Conservation (phyloP, 2,888 invertebrate genomes). For the Tiphia femorata region DNA sequence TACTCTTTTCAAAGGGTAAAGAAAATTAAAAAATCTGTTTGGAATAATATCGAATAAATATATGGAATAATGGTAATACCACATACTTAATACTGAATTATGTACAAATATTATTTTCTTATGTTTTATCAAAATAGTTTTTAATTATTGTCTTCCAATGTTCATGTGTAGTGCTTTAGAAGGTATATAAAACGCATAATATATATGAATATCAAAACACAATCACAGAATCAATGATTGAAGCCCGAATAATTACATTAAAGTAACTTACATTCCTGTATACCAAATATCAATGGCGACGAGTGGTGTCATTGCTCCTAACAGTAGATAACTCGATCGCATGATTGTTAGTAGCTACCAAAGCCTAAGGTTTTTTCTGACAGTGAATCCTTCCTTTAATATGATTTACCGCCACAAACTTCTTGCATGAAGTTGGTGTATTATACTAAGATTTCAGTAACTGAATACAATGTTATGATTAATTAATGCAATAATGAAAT, state of each 20-base stretch:
- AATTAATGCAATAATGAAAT: not conserved
- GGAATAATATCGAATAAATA: no score
- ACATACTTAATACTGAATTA: no score
- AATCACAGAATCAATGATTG: constrained; percentile 15
- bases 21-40: no score
- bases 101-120: no score
- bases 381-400: constrained; percentile 10
- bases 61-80: no score
- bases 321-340: constrained; percentile 57
- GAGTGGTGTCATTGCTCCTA: constrained; percentile 59
- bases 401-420: constrained; percentile 19
- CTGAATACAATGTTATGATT: not conserved
- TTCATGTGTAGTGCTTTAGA: no score
- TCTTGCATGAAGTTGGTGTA: constrained; percentile 13
- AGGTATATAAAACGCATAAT: not conserved
- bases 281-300: constrained; percentile 63
- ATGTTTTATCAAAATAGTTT: no score
- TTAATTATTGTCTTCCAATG: no score
- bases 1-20: no score
- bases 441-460: constrained; percentile 3
- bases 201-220: constrained; percentile 6
- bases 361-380: constrained; percentile 14
- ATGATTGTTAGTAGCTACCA: constrained; percentile 55
- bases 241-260: constrained; percentile 19
- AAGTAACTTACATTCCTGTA: constrained; percentile 63